phyloP scores from a whole-genome alignment of 2,113 vertebrate genomes.

The Anseranas semipalmata region DNA sequence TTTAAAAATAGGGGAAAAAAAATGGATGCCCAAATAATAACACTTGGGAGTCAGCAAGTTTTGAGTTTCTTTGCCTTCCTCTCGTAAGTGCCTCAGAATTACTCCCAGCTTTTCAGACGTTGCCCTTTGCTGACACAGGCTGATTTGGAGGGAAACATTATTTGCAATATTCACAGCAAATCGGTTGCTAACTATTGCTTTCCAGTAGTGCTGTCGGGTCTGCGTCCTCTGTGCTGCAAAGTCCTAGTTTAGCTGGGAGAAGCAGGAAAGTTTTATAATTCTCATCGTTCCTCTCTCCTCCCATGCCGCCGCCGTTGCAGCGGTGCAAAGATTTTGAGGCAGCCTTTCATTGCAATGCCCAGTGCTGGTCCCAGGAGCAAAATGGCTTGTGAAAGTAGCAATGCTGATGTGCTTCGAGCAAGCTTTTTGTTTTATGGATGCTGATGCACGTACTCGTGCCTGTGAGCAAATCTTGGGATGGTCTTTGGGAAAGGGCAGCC shows the following conservation, averaged over 20 bases:
- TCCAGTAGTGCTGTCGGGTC: constrained; percentile 51
- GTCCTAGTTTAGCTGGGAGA: background rate
- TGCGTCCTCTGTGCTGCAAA: background rate
- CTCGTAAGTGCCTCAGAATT: background rate
- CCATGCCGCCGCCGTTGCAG: accelerated
- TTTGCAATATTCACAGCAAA: constrained; percentile 61
- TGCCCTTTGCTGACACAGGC: constrained; percentile 62
- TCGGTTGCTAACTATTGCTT: constrained; percentile 65
- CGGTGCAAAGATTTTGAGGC: accelerated
- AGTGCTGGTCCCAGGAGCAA: background rate
- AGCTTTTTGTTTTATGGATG: background rate
- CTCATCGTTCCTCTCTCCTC: accelerated
- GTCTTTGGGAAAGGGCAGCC: background rate
- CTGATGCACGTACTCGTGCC: background rate
- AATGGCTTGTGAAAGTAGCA: background rate
- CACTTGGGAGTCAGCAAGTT: background rate
- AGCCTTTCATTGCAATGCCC: background rate
- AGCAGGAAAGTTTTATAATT: background rate
- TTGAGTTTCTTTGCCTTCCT: background rate
- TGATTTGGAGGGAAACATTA: constrained; percentile 30
- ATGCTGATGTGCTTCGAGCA: accelerated
- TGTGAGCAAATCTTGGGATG: background rate
- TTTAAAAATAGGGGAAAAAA: background rate
- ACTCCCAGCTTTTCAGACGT: background rate
- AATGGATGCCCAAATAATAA: background rate